These are phyloP conservation scores for Sesia apiformis DNA, from an alignment of 2,888 invertebrate genomes.

Conservation along the genomic window DNA sequence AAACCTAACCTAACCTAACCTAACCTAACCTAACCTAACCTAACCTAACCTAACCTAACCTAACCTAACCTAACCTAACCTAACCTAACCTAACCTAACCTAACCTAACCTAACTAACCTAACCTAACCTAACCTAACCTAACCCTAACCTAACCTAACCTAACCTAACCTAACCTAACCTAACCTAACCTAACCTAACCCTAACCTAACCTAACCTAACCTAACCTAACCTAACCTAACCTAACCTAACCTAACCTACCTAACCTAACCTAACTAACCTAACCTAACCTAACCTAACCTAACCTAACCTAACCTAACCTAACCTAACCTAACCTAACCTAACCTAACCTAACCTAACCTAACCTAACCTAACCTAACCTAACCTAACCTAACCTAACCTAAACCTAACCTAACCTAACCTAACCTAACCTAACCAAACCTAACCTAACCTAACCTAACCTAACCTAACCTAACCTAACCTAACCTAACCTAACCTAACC, in stretches of 20 bases:
- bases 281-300: slow-evolving; percentile 1
- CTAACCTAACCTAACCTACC: slow-evolving; percentile 12
- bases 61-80: slow-evolving; percentile 16
- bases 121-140: slow-evolving; percentile 16
- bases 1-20: slow-evolving; percentile 12
- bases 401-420: slow-evolving; percentile 5
- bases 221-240: slow-evolving; percentile 8
- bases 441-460: slow-evolving; percentile 2
- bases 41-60: slow-evolving; percentile 11
- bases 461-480: neutral
- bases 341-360: slow-evolving; percentile 5
- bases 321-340: slow-evolving; percentile 4
- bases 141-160: slow-evolving; percentile 15
- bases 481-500: neutral
- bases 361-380: slow-evolving; percentile 6
- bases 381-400: neutral
- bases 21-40: slow-evolving; percentile 12
- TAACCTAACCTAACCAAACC: slow-evolving; percentile 12
- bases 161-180: slow-evolving; percentile 18
- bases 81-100: slow-evolving; percentile 15
- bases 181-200: slow-evolving; percentile 12
- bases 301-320: slow-evolving; percentile 2
- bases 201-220: slow-evolving; percentile 10
- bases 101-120: slow-evolving; percentile 12
- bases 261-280: slow-evolving; percentile 1